These are phyloP conservation scores for Stigmatopora argus DNA, from an alignment of 2,113 vertebrate genomes.

Conservation along the genomic window DNA sequence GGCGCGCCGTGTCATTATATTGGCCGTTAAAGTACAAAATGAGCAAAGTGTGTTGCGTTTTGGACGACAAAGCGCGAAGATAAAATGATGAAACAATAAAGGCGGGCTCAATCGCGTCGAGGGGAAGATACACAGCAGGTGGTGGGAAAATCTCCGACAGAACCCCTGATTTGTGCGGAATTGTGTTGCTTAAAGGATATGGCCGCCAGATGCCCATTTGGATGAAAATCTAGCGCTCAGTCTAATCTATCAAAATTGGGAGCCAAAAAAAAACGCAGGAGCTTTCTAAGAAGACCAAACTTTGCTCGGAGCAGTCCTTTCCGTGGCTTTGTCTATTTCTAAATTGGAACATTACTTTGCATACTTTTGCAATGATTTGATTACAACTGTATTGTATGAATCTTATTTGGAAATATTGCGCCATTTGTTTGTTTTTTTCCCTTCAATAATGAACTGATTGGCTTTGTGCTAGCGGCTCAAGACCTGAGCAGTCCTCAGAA, in stretches of 20 bases:
- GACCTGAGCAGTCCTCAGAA: conserved; percentile 64
- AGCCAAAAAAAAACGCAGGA: conserved; percentile 67
- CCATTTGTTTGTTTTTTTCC: conserved; percentile 24
- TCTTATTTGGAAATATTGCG: conserved; percentile 56
- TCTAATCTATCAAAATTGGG: conserved; percentile 66
- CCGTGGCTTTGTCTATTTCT: conserved; percentile 48
- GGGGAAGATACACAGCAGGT: conserved; percentile 73
- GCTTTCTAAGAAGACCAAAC: conserved; percentile 56
- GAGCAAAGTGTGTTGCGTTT: conserved; percentile 61
- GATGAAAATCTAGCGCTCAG: conserved; percentile 75
- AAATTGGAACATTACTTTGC: conserved; percentile 38
- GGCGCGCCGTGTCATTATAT: conserved; percentile 31
- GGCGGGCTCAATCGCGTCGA: conserved; percentile 67
- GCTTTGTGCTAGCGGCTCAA: conserved; percentile 57
- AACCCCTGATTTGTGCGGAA: conserved; percentile 77
- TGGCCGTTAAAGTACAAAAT: conserved; percentile 54
- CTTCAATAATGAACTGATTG: conserved; percentile 35
- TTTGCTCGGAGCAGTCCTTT: conserved; percentile 51
- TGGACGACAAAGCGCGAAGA: conserved; percentile 63
- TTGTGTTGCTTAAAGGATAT: conserved; percentile 81
- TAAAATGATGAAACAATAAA: conserved; percentile 71
- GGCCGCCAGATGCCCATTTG: conserved; percentile 80
- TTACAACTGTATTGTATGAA: conserved; percentile 62
- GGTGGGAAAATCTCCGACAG: conserved; percentile 75
- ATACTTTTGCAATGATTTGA: conserved; percentile 41